Evolutionary conservation across 2,888 invertebrate species (phyloP).

Genomic region (Antheraea assamensis): DNA sequence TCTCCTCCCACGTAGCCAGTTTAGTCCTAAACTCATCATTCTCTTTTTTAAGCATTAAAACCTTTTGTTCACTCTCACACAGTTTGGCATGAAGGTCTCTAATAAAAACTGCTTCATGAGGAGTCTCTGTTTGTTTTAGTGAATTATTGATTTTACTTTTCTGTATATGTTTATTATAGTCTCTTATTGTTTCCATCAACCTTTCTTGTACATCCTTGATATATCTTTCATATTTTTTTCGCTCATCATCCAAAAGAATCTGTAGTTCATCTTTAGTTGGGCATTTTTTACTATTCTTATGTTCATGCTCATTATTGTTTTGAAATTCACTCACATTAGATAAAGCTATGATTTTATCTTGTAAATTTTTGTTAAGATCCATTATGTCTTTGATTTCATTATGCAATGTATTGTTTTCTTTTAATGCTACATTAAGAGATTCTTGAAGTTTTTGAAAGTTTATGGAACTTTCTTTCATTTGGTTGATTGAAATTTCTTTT

Average conservation of each 20-base stretch:
- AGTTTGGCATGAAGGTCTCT: slow-evolving; percentile 70
- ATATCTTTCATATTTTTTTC: slow-evolving; percentile 70
- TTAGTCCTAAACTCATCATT: slow-evolving; percentile 66
- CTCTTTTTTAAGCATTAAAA: slow-evolving; percentile 74
- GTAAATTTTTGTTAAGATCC: slow-evolving; percentile 75
- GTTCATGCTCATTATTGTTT: slow-evolving; percentile 37
- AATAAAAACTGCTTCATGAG: slow-evolving; percentile 55
- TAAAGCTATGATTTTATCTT: slow-evolving; percentile 63
- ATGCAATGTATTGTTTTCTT: slow-evolving; percentile 71
- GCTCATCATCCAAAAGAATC: slow-evolving; percentile 65
- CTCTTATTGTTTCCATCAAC: slow-evolving; percentile 62
- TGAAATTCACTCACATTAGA: slow-evolving; percentile 50
- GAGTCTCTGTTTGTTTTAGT: slow-evolving; percentile 34
- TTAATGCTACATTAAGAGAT: slow-evolving; percentile 49
- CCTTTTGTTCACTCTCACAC: slow-evolving; percentile 76
- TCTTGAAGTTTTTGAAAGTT: slow-evolving; percentile 46
- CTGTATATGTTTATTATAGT: slow-evolving; percentile 61
- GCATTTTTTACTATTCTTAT: slow-evolving; percentile 48
- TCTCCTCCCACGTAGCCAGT: slow-evolving; percentile 46
- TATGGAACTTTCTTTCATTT: slow-evolving; percentile 41
- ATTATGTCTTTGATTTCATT: slow-evolving; percentile 73
- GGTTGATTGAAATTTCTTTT: slow-evolving; percentile 77
- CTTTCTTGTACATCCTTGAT: slow-evolving; percentile 63
- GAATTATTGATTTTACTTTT: slow-evolving; percentile 50
- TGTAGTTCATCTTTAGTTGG: slow-evolving; percentile 67